These are phyloP conservation scores for Elmis aenea DNA, from an alignment of 2,888 invertebrate genomes.

Conservation along the genomic window DNA sequence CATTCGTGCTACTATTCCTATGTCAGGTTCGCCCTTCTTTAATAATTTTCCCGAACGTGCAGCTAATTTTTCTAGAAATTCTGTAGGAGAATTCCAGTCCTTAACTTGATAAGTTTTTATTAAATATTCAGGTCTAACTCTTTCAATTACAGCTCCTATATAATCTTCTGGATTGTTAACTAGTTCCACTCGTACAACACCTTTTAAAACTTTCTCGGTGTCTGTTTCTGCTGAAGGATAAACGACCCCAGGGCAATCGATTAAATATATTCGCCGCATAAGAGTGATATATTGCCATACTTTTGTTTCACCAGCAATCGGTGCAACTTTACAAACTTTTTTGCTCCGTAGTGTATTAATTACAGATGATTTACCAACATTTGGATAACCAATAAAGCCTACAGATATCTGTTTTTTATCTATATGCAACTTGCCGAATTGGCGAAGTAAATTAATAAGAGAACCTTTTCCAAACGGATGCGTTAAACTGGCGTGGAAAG, in stretches of 20 bases:
- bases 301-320: slow-evolving; percentile 95
- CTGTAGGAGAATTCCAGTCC: slow-evolving; percentile 71
- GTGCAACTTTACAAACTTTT: slow-evolving; percentile 98
- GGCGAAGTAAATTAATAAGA: slow-evolving; percentile 89
- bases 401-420: slow-evolving; percentile 99
- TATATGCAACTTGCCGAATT: slow-evolving; percentile 88
- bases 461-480: slow-evolving; percentile 99
- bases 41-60: slow-evolving; percentile 81
- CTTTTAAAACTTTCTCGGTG: slow-evolving; percentile 91
- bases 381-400: slow-evolving; percentile 98
- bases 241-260: slow-evolving; percentile 98
- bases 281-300: slow-evolving; percentile 99
- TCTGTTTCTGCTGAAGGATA: slow-evolving; percentile 96
- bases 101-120: slow-evolving; percentile 83
- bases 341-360: slow-evolving; percentile 94
- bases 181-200: slow-evolving; percentile 94
- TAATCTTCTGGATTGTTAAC: slow-evolving; percentile 94
- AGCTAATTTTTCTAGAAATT: slow-evolving; percentile 91
- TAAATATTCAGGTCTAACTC: slow-evolving; percentile 86
- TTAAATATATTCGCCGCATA: slow-evolving; percentile 93
- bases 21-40: slow-evolving; percentile 96
- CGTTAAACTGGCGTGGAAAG: slow-evolving; percentile 97
- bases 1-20: slow-evolving; percentile 84
- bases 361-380: slow-evolving; percentile 97
- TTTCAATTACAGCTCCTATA: slow-evolving; percentile 75